A percentile compares a stretch with the other conserved stretches of the same genome.
These are phyloP conservation scores for Sturnus vulgaris DNA, from an alignment of 2,113 vertebrate species.

Conservation along the genomic window DNA sequence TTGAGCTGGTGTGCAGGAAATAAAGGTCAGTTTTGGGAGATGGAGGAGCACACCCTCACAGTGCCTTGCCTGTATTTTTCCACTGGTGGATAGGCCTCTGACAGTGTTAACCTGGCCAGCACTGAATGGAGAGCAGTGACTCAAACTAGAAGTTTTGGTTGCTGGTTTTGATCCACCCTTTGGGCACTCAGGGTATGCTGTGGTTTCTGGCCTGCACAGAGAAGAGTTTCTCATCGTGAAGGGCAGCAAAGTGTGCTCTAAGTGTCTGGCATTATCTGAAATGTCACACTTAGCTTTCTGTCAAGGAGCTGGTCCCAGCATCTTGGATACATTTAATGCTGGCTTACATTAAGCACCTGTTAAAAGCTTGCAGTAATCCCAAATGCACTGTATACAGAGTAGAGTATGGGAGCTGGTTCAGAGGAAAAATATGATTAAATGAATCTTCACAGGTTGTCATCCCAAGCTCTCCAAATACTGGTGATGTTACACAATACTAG, in stretches of 20 bases:
- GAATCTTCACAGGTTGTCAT: neutral
- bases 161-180: neutral
- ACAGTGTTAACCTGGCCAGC: neutral
- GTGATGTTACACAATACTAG: neutral
- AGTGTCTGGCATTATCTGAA: neutral
- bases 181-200: accelerated
- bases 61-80: neutral
- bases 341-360: neutral
- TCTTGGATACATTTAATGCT: neutral
- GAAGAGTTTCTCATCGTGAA: neutral
- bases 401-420: neutral
- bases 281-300: neutral
- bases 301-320: neutral
- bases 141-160: neutral
- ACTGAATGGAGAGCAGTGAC: neutral
- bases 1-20: neutral
- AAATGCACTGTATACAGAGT: neutral
- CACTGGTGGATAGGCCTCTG: neutral
- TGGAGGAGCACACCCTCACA: neutral
- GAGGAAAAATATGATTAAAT: neutral
- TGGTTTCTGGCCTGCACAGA: neutral
- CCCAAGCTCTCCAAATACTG: neutral
- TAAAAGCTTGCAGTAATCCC: neutral
- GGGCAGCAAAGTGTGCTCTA: neutral
- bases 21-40: neutral